Evolutionary conservation across 2,888 invertebrate genomes (phyloP), one percentile per base, ranked within the genome.

Genomic region (Ophion ellenae): DNA sequence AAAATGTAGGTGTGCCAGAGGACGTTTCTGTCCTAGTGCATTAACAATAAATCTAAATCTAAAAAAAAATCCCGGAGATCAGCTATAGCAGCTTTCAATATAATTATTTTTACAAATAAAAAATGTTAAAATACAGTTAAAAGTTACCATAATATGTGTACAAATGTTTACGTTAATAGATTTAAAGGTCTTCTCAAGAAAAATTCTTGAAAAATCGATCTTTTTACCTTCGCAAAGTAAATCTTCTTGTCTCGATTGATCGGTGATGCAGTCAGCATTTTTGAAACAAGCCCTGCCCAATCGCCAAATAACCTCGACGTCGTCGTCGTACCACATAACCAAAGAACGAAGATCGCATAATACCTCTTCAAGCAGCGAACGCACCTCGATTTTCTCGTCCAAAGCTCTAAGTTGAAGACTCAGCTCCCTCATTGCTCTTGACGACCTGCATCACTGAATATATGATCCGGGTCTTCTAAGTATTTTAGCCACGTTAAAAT

Each of bases 291-390:
- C 90, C 86, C 90, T 91, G 80, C 91, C 93, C 83, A 93, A 89
- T 87, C 94, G 90, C 94, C 94, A 94, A 59, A 91, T 84, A 88
- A 93, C 87, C 83, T 93, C 93, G 70, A 92, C 88, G 87, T 92
- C 89, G 81, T 90, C 87, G 71, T 90, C 90, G 87, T 93, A 87
- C 78, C 87, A 89, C 73, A 88, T 83, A 40, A 89, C 71, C 85
- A 93, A 87, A 70, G 82, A 85, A 86, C 90, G 91, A 74, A 94
- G 82, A 85, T 90, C 90, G 74, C 88, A 71, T 59, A 93, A 91
- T 45, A 88, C 82, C 47, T 90, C 88, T 47, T 88, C 86, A 53
- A 87, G 82, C 57, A 90, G 85, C 80, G 81, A 81, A 64, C 88
- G 83, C 45, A 87, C 81, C 74, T 92, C 91, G 24, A 86, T 83